A percentile compares a stretch with the other conserved stretches of the same genome.
phyloP scores from a whole-genome alignment of 30 jellyfish, hydroid and myxozoan genomes.

The Clytia hemisphaerica region DNA sequence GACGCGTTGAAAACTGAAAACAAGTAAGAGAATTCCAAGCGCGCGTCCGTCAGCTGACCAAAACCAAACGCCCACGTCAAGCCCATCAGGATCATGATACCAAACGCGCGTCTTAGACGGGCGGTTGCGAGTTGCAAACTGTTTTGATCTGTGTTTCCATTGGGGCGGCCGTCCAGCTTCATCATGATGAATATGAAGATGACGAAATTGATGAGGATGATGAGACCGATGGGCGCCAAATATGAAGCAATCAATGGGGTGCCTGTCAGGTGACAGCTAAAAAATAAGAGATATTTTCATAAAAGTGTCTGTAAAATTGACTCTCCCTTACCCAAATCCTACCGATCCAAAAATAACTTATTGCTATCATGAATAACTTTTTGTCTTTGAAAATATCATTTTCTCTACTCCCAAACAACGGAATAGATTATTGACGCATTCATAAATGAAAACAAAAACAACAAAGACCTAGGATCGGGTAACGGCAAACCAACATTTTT shows the following conservation, averaged over 20 bases:
- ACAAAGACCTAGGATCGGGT: too few species aligned
- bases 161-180: slow-evolving; percentile 80
- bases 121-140: slow-evolving; percentile 44
- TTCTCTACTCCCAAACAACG: too few species aligned
- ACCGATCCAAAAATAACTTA: too few species aligned
- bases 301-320: too few species aligned
- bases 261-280: slow-evolving; percentile 84
- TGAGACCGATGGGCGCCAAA: slow-evolving; percentile 87
- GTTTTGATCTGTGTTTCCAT: slow-evolving; percentile 56
- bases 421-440: too few species aligned
- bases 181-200: slow-evolving; percentile 78
- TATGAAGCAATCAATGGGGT: slow-evolving; percentile 67
- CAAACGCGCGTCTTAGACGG: slow-evolving; percentile 88
- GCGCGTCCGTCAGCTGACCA: slow-evolving; percentile 73
- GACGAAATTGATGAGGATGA: slow-evolving; percentile 49
- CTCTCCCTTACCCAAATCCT: too few species aligned
- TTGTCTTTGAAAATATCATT: too few species aligned
- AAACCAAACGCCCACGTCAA: slow-evolving; percentile 87
- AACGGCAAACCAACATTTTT: too few species aligned
- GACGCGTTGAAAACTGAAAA: slow-evolving; percentile 78
- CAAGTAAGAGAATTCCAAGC: slow-evolving; percentile 73
- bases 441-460: too few species aligned
- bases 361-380: too few species aligned
- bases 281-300: not conserved
- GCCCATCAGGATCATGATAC: slow-evolving; percentile 94